Base-by-base conservation (phyloP, 2,797 vertebrate genomes). In the Bryconaethiops microstoma region DNA sequence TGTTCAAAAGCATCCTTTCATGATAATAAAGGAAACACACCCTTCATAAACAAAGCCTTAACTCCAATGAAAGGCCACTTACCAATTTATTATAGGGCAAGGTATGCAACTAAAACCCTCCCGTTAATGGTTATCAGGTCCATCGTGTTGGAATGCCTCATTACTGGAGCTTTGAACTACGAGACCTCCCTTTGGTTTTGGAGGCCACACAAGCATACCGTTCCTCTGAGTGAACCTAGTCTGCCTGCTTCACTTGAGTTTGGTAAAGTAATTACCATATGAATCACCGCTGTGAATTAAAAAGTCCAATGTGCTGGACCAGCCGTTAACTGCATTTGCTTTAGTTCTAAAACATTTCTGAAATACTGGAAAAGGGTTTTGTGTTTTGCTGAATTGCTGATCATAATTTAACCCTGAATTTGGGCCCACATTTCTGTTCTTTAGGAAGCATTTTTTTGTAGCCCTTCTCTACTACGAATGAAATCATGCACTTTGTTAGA, bases 21-120 rank as follows among this genome's bases (percentile, higher is more conserved):
- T 78, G 72, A 71, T 77, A 69, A 75, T 80, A 69, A 72, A 71
- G 69, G 82, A 84, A 78, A 80, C 52, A 75, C 74, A 77, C 57
- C 48, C 68, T 80, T 74, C 73, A 68, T 78, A 86, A 80, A 84
- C 85, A 86, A 84, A 82, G 77, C 76, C 80, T 77, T 84, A 82
- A 80, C 63, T 70, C 52, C 17, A 59, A 80, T 70, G 76, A 84
- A 83, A 78, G 55, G 57, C 63, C 72, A 73, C 68, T 77, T 70
- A 45, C 71, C 16, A 76, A 78, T 75, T 73, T 68, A 75, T 78
- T 76, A 79, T 45, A 71, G 73, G 67, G 50, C 21, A 64, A 74
- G 23, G 77, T 57, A 60, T 76, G 67, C 78, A 78, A 62, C 52
- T 76, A 74, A 86, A 72, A 71, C 67, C 9, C 75, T 80, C 45